A percentile compares a stretch with the other conserved stretches of the same genome.
Evolutionary conservation across 2,113 vertebrate species (phyloP).

Genomic region (Motacilla alba): DNA sequence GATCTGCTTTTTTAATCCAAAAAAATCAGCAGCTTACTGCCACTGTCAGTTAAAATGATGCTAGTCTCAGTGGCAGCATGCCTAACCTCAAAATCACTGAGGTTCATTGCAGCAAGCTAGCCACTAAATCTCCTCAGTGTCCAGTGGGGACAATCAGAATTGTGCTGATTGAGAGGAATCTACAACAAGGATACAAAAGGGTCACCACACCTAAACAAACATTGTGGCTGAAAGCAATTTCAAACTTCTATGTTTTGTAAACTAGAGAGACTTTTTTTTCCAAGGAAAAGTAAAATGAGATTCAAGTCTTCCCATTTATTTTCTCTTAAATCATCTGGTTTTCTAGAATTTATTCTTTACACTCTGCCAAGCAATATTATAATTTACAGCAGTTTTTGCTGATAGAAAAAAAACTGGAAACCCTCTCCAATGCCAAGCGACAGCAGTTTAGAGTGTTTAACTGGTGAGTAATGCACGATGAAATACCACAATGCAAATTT

Average conservation of each 20-base stretch:
- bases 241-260: constrained; percentile 29
- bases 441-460: constrained; percentile 67
- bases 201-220: constrained; percentile 50
- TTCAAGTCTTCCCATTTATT: not conserved
- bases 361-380: constrained; percentile 26
- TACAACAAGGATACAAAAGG: constrained; percentile 28
- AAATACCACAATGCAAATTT: constrained; percentile 66
- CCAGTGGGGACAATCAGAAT: constrained; percentile 23
- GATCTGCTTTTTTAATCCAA: constrained; percentile 32
- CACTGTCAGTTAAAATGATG: constrained; percentile 27
- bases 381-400: constrained; percentile 34
- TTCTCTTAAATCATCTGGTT: constrained; percentile 27
- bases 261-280: not conserved
- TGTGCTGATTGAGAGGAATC: constrained; percentile 26
- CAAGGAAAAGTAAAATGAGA: constrained; percentile 28
- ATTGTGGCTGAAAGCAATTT: constrained; percentile 11
- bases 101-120: constrained; percentile 35
- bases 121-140: constrained; percentile 1
- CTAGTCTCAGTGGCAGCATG: constrained; percentile 24
- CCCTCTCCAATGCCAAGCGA: constrained; percentile 57
- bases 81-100: constrained; percentile 50
- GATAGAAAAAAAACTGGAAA: constrained; percentile 66
- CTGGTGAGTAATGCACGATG: constrained; percentile 70
- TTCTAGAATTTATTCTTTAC: constrained; percentile 24
- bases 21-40: constrained; percentile 46